Percentiles rank a stretch among this genome's conserved stretches.
Conservation (phyloP, 2,797 vertebrate species). For the Pseudochaenichthys georgianus region DNA sequence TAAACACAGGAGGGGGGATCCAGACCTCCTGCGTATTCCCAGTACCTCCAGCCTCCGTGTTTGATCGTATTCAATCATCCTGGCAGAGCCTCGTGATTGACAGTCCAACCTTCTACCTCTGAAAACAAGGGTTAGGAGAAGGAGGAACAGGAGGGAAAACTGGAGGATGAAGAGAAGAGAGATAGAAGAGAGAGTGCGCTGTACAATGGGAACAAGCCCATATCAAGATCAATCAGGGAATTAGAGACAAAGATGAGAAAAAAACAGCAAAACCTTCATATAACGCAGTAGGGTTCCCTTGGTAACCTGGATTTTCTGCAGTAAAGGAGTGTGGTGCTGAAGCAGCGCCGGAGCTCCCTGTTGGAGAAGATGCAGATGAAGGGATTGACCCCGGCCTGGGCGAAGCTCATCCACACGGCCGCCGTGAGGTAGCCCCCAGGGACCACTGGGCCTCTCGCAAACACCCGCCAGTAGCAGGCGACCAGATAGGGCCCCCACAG, state of each 20-base stretch:
- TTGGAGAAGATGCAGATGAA: conserved; percentile 99
- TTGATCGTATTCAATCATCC: conserved; percentile 70
- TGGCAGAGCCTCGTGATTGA: conserved; percentile 71
- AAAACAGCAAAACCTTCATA: conserved; percentile 91
- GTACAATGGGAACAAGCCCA: conserved; percentile 83
- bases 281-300: conserved; percentile 99
- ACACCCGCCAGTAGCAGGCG: conserved; percentile 99
- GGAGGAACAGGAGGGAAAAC: conserved; percentile 59
- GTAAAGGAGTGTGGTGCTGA: conserved; percentile 99
- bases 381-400: conserved; percentile 99
- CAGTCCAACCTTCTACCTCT: conserved; percentile 76
- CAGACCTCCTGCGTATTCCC: conserved; percentile 75
- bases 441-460: conserved; percentile 95
- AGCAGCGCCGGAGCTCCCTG: conserved; percentile 99
- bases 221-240: conserved; percentile 83
- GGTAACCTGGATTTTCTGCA: conserved; percentile 99
- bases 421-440: conserved; percentile 99
- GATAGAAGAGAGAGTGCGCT: conserved; percentile 74
- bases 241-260: conserved; percentile 73
- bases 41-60: conserved; percentile 78
- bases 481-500: conserved; percentile 99
- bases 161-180: conserved; percentile 75
- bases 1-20: conserved; percentile 83
- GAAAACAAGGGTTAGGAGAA: conserved; percentile 63
- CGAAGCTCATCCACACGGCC: conserved; percentile 99